Percentiles rank a stretch among this genome's conserved stretches.
Conservation (phyloP, 2,113 vertebrate species). For the Mellivora capensis region DNA sequence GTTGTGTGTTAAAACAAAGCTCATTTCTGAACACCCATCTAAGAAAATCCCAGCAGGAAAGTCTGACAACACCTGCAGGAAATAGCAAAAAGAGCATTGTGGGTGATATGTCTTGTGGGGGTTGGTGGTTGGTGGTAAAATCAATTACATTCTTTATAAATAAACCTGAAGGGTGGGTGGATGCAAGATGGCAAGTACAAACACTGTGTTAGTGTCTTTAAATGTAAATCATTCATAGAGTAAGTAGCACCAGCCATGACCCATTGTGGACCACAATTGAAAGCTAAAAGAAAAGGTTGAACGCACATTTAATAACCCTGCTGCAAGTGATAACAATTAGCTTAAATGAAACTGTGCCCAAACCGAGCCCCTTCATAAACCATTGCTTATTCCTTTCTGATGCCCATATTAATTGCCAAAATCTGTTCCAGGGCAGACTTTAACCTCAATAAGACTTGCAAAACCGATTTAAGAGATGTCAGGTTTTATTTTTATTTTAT, state of each 20-base stretch:
- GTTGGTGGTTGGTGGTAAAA: conserved; percentile 42
- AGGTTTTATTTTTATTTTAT: background rate
- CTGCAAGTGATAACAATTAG: background rate
- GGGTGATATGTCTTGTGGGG: background rate
- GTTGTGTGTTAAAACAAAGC: background rate
- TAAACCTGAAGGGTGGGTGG: background rate
- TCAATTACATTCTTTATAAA: conserved; percentile 43
- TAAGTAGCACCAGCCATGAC: background rate
- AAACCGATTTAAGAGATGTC: background rate
- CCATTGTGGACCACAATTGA: background rate
- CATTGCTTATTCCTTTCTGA: background rate
- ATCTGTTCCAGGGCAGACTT: background rate
- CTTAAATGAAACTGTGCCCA: background rate
- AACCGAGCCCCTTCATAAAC: background rate
- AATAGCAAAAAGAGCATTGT: conserved; percentile 9
- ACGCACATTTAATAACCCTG: background rate
- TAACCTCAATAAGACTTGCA: background rate
- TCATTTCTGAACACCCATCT: background rate
- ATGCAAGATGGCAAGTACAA: conserved; percentile 11
- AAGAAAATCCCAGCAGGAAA: conserved; percentile 41
- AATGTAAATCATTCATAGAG: background rate
- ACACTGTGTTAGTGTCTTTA: conserved; percentile 43
- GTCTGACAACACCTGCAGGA: conserved; percentile 6
- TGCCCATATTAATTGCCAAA: background rate
- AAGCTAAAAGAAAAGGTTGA: background rate